These are phyloP conservation scores for Phrynocephalus guinanensis DNA, from an alignment of 2,797 vertebrate species.

Conservation along the genomic window DNA sequence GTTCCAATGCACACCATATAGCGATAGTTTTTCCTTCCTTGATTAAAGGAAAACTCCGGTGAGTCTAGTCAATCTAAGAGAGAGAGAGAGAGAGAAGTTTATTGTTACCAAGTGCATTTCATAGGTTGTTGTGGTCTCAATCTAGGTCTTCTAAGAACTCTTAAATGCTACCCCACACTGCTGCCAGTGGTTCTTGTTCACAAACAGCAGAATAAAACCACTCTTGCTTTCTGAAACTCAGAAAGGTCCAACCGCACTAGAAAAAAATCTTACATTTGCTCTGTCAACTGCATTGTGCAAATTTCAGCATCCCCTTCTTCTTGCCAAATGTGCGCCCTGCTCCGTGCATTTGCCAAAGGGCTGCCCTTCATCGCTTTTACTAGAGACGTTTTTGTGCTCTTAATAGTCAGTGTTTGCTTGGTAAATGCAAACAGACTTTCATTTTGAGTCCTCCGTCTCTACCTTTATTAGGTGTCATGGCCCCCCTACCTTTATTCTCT, in stretches of 20 bases:
- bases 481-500: constrained; percentile 4
- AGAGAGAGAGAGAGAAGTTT: too few relatives aligned
- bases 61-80: too few relatives aligned
- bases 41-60: not conserved
- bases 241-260: constrained; percentile 3
- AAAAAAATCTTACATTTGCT: not conserved
- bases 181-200: constrained; percentile 39
- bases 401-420: constrained; percentile 26
- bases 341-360: not conserved
- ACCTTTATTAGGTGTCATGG: constrained; percentile 32
- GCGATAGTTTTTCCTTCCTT: too few relatives aligned
- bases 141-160: too few relatives aligned
- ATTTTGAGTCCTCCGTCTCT: constrained; percentile 18
- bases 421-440: constrained; percentile 37
- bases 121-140: too few relatives aligned
- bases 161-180: too few relatives aligned
- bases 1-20: too few relatives aligned
- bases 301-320: constrained; percentile 1
- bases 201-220: not conserved
- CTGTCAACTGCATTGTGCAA: not conserved
- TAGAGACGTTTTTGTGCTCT: constrained; percentile 28
- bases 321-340: not conserved
- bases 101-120: too few relatives aligned
- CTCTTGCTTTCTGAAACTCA: constrained; percentile 20
- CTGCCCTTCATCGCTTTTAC: constrained; percentile 11